These are phyloP conservation scores for Linepithema humile DNA, from an alignment of 1,140 invertebrate genomes.

Conservation along the genomic window DNA sequence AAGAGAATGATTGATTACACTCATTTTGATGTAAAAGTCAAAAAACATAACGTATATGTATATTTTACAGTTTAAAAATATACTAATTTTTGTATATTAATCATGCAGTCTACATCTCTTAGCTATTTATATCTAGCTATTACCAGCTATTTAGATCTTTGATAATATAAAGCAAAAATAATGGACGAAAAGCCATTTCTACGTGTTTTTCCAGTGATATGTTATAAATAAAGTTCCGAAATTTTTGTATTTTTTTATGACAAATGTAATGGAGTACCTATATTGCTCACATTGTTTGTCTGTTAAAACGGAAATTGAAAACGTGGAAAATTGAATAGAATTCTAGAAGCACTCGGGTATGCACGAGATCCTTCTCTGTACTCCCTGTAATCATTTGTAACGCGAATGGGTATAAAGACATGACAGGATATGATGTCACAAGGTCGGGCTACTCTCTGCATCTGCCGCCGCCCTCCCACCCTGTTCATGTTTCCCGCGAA, in stretches of 20 bases:
- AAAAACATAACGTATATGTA: no score
- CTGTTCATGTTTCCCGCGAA: slow-evolving; percentile 30
- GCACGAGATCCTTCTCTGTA: slow-evolving; percentile 10
- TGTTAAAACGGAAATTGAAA: not conserved
- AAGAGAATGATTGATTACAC: not conserved
- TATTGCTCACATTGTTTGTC: not conserved
- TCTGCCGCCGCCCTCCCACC: slow-evolving; percentile 6
- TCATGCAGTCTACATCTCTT: no score
- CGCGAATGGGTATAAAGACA: slow-evolving; percentile 71
- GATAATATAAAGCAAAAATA: not conserved
- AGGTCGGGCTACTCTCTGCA: slow-evolving; percentile 74
- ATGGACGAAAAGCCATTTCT: no score
- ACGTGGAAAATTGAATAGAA: not conserved
- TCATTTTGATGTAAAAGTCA: no score
- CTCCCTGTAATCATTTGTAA: slow-evolving; percentile 63
- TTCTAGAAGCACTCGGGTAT: not conserved
- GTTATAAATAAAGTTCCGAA: no score
- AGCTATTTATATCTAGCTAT: no score
- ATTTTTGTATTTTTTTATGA: no score
- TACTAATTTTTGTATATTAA: no score
- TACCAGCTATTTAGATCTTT: not conserved
- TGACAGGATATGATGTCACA: slow-evolving; percentile 79
- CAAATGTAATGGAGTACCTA: no score
- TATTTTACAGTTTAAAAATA: no score
- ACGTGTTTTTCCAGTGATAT: no score